phyloP scores from a whole-genome alignment of 2,888 invertebrate genomes.

The Esperia sulphurella region DNA sequence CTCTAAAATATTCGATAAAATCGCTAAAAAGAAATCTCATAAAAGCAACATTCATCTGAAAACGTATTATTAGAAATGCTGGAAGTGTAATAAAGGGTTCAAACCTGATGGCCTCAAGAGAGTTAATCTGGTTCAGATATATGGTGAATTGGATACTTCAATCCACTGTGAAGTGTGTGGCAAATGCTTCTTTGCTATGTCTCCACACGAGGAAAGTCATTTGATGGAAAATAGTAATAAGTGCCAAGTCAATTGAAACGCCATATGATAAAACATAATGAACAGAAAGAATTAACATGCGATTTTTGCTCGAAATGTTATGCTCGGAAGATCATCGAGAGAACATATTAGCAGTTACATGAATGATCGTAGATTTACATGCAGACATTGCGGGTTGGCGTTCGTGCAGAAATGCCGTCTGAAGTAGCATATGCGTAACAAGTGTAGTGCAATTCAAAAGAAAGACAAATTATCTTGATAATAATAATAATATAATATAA shows the following conservation, averaged over 20 bases:
- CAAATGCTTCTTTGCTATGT: constrained; percentile 36
- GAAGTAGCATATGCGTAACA: constrained; percentile 21
- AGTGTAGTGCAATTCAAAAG: constrained; percentile 11
- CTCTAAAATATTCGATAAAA: constrained; percentile 35
- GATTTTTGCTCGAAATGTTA: neutral
- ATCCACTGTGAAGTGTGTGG: constrained; percentile 47
- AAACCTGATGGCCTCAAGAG: constrained; percentile 45
- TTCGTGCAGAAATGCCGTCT: constrained; percentile 27
- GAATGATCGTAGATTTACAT: constrained; percentile 26
- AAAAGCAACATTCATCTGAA: constrained; percentile 12
- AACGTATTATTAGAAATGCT: constrained; percentile 39
- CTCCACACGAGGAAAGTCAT: constrained; percentile 56
- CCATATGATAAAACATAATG: constrained; percentile 2
- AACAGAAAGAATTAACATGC: neutral
- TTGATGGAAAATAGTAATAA: neutral
- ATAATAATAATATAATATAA: no score
- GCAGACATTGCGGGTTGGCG: constrained; percentile 19
- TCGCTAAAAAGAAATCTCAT: constrained; percentile 24
- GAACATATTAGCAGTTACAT: constrained; percentile 34
- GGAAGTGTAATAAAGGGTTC: constrained; percentile 38
- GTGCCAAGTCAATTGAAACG: neutral
- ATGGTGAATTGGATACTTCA: constrained; percentile 40
- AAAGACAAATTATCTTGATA: no score
- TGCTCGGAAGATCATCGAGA: neutral
- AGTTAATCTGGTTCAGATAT: constrained; percentile 44